Percentiles rank a stretch among this genome's conserved stretches.
Conservation (phyloP, 2,797 vertebrate genomes). For the Lemur catta region DNA sequence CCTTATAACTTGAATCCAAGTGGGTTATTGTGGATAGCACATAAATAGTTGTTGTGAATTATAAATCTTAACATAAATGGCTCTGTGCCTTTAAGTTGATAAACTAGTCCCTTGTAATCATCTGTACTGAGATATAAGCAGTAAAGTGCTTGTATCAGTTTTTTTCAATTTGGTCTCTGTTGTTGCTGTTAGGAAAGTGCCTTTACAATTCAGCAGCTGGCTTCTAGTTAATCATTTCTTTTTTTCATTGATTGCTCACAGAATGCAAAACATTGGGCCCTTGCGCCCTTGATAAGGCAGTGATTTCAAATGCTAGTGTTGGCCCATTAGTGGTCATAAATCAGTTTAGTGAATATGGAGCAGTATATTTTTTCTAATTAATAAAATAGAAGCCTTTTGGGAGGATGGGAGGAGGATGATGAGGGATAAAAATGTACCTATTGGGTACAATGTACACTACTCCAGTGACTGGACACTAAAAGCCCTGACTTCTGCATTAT, state of each 20-base stretch:
- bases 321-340: not conserved
- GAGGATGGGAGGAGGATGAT: not conserved
- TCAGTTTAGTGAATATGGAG: not conserved
- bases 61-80: slow-evolving; percentile 21
- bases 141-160: not conserved
- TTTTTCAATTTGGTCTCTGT: slow-evolving; percentile 20
- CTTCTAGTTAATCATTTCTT: slow-evolving; percentile 43
- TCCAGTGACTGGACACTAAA: not conserved
- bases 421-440: not conserved
- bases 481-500: not conserved
- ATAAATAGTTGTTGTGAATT: not conserved
- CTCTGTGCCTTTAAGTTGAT: slow-evolving; percentile 6
- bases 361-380: not conserved
- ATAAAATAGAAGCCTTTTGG: not conserved
- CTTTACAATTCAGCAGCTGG: slow-evolving; percentile 19
- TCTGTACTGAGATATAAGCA: not conserved
- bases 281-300: slow-evolving; percentile 21
- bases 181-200: slow-evolving; percentile 4
- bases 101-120: not conserved
- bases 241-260: slow-evolving; percentile 21
- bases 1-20: slow-evolving; percentile 14
- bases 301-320: slow-evolving; percentile 39
- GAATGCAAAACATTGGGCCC: not conserved
- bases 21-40: not conserved
- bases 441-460: not conserved